phyloP scores from a whole-genome alignment of 2,797 vertebrate species.

The Petrocephalus sullivani region DNA sequence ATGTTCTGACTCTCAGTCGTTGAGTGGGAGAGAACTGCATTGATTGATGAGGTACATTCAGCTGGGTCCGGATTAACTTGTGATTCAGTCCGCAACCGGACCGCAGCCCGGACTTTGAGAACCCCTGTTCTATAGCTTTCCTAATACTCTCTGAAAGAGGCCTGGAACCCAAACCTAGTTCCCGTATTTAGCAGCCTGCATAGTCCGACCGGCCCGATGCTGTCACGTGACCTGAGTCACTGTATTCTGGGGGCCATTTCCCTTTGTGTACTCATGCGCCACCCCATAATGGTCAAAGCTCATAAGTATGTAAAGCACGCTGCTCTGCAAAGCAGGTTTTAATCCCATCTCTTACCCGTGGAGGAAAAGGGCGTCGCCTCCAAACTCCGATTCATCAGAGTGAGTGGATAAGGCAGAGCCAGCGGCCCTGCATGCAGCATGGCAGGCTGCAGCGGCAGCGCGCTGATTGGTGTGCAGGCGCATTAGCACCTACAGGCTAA shows the following conservation, averaged over 20 bases:
- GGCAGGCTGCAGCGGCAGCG: background rate
- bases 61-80: background rate
- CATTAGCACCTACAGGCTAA: background rate
- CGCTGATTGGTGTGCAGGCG: background rate
- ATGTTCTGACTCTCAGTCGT: too few relatives aligned
- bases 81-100: background rate
- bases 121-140: background rate
- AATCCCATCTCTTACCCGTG: constrained; percentile 2
- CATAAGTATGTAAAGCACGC: constrained; percentile 11
- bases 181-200: background rate
- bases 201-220: background rate
- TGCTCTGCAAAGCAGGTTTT: constrained; percentile 12
- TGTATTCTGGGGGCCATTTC: background rate
- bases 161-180: background rate
- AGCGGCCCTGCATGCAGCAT: background rate
- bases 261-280: background rate
- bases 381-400: background rate
- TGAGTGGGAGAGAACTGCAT: too few relatives aligned
- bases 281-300: constrained; percentile 11
- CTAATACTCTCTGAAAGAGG: background rate
- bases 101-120: background rate
- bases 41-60: background rate
- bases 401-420: background rate
- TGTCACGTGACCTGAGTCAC: background rate
- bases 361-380: background rate